Evolutionary conservation across 2,113 vertebrate species (phyloP).

Genomic region (Oxygymnocypris stewartii): DNA sequence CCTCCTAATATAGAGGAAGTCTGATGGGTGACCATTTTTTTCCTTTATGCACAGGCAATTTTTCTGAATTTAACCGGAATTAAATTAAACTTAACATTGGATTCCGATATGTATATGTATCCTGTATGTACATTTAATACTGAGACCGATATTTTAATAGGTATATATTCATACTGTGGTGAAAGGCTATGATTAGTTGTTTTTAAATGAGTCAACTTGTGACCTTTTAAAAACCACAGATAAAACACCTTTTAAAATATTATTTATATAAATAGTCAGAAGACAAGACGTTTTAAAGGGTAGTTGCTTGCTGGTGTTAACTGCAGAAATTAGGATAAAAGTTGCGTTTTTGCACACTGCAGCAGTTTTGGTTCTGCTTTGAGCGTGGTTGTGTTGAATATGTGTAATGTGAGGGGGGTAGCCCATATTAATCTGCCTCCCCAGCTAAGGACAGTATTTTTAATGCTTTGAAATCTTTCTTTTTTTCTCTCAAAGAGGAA

Average conservation of each 20-base stretch:
- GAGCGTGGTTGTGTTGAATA: slow-evolving; percentile 31
- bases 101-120: too few species aligned
- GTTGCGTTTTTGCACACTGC: not conserved
- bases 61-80: not conserved
- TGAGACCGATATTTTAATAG: too few species aligned
- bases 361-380: slow-evolving; percentile 76
- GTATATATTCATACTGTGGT: not conserved
- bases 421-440: not conserved
- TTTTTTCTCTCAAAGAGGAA: not conserved
- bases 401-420: not conserved
- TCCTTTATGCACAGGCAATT: not conserved
- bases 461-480: not conserved
- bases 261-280: not conserved
- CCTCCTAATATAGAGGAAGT: slow-evolving; percentile 27
- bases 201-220: not conserved
- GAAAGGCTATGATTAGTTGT: not conserved
- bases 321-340: slow-evolving; percentile 31
- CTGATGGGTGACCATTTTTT: not conserved
- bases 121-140: not conserved
- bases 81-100: not conserved
- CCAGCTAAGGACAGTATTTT: not conserved
- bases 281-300: not conserved
- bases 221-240: not conserved
- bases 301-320: not conserved
- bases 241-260: not conserved